These are phyloP conservation scores for Scomber scombrus DNA, from an alignment of 2,113 vertebrate genomes.

Conservation along the genomic window DNA sequence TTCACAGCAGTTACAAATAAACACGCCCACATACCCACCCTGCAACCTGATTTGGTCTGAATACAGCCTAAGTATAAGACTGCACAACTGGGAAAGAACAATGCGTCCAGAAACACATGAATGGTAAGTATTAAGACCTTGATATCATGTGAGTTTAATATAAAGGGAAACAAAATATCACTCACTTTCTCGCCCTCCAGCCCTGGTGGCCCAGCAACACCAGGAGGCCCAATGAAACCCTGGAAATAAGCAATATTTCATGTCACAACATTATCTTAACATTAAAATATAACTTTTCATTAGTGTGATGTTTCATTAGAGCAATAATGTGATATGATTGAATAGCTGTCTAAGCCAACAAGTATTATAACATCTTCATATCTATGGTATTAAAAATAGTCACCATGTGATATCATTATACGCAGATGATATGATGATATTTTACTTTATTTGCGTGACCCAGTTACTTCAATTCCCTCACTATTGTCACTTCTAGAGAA, in stretches of 20 bases:
- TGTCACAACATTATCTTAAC: background rate
- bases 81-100: background rate
- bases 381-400: too few relatives aligned
- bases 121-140: background rate
- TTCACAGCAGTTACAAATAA: too few relatives aligned
- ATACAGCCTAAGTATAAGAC: too few relatives aligned
- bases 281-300: background rate
- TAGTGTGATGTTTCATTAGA: background rate
- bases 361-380: too few relatives aligned
- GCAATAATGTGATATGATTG: too few relatives aligned
- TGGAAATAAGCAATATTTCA: conserved; percentile 67
- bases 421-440: too few relatives aligned
- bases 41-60: too few relatives aligned
- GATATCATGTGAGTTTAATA: background rate
- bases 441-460: too few relatives aligned
- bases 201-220: conserved; percentile 90
- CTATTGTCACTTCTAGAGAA: too few relatives aligned
- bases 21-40: too few relatives aligned
- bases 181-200: conserved; percentile 94
- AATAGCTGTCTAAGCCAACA: background rate
- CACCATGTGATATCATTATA: background rate
- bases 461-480: too few relatives aligned
- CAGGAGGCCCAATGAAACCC: conserved; percentile 97
- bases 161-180: conserved; percentile 34
- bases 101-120: background rate